Evolutionary conservation across 2,888 invertebrate species (phyloP).

Genomic region (Megamerina dolium): DNA sequence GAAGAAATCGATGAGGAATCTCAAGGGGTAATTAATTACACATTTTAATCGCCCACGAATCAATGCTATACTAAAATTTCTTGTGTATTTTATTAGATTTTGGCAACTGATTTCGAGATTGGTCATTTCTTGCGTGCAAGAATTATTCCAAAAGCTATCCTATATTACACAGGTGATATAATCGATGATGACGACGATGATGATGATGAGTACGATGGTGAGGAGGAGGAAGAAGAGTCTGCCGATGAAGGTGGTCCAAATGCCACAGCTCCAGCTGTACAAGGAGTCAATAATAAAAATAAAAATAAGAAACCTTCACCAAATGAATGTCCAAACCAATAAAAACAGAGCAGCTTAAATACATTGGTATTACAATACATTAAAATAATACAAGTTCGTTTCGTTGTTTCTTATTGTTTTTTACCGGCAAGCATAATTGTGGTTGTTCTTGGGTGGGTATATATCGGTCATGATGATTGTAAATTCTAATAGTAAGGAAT

Average conservation of each 20-base stretch:
- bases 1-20: constrained; percentile 86
- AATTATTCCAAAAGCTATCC: constrained; percentile 92
- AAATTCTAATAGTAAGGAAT: no score
- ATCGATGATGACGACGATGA: constrained; percentile 72
- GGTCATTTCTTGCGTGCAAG: constrained; percentile 97
- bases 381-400: no score
- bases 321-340: constrained; percentile 70
- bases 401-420: no score
- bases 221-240: constrained; percentile 55
- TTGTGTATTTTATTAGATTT: constrained; percentile 47
- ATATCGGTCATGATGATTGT: no score
- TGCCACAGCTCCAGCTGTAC: no score
- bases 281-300: constrained; percentile 37
- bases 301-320: constrained; percentile 45
- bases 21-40: constrained; percentile 51
- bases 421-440: no score
- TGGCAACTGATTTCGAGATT: constrained; percentile 95
- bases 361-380: no score
- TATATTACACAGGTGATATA: constrained; percentile 91
- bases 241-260: constrained; percentile 61
- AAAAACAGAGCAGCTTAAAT: no score
- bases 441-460: no score
- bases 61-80: background rate
- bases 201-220: constrained; percentile 56
- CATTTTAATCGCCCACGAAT: background rate